phyloP scores from a whole-genome alignment of 2,888 invertebrate species.

The Candidula unifasciata region DNA sequence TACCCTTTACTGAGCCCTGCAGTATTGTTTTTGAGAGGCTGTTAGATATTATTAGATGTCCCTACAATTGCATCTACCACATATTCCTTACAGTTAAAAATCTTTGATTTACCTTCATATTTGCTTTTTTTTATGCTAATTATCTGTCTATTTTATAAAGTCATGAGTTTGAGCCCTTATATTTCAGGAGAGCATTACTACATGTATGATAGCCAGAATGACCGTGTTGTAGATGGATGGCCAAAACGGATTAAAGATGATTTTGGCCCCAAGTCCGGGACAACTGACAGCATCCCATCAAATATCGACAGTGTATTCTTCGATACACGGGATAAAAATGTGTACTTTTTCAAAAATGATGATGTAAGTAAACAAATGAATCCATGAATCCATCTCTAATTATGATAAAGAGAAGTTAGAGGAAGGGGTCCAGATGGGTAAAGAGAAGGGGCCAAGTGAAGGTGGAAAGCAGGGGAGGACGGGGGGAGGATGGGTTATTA shows the following conservation, averaged over 20 bases:
- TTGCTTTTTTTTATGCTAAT: background rate
- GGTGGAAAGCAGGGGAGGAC: too few relatives aligned
- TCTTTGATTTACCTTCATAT: too few relatives aligned
- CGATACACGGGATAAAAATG: conserved; percentile 75
- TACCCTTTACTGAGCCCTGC: too few relatives aligned
- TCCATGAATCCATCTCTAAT: too few relatives aligned
- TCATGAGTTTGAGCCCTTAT: background rate
- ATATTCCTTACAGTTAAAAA: too few relatives aligned
- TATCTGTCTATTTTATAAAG: background rate
- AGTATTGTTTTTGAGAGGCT: too few relatives aligned
- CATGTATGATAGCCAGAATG: conserved; percentile 73
- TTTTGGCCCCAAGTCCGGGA: conserved; percentile 68
- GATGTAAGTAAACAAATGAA: conserved; percentile 63
- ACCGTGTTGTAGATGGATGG: conserved; percentile 72
- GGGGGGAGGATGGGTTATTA: too few relatives aligned
- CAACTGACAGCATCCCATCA: conserved; percentile 71
- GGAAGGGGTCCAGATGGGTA: too few relatives aligned
- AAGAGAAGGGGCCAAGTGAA: too few relatives aligned
- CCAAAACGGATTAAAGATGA: conserved; percentile 73
- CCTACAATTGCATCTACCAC: too few relatives aligned
- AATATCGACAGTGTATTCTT: conserved; percentile 76
- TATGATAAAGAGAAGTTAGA: too few relatives aligned
- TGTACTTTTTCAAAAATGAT: conserved; percentile 78
- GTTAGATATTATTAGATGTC: too few relatives aligned
- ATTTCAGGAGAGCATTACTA: conserved; percentile 73